Percentiles rank a stretch among this genome's conserved stretches.
These are phyloP conservation scores for Heterotilapia buettikoferi DNA, from an alignment of 2,113 vertebrate species.

Conservation along the genomic window DNA sequence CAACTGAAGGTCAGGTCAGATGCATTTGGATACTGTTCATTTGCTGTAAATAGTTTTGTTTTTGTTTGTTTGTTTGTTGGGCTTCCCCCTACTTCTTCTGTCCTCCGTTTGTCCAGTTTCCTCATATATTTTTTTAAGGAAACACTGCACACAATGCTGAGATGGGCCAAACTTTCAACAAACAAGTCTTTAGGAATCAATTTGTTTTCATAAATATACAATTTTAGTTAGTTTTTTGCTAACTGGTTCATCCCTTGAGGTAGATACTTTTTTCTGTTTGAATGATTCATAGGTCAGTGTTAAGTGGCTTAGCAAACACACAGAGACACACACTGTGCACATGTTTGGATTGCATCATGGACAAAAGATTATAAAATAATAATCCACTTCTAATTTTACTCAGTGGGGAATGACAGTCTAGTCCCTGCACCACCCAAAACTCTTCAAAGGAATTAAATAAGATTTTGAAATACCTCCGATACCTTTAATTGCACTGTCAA, in stretches of 20 bases:
- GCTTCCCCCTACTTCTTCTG: neutral
- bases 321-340: neutral
- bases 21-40: neutral
- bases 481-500: neutral
- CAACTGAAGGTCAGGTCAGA: neutral
- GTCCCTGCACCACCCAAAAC: neutral
- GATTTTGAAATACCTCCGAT: neutral
- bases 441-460: neutral
- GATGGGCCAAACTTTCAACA: neutral
- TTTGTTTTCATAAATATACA: neutral
- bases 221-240: neutral
- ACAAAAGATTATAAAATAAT: neutral
- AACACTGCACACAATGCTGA: neutral
- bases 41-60: neutral
- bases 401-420: neutral
- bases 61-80: neutral
- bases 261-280: neutral
- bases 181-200: neutral
- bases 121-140: neutral
- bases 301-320: neutral
- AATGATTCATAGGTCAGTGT: neutral
- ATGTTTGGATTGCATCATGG: neutral
- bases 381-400: constrained; percentile 6
- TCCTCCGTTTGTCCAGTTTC: neutral
- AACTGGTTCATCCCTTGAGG: neutral